These are phyloP conservation scores for Caenorhabditis auriculariae DNA, from an alignment of 2,888 invertebrate species.

Conservation along the genomic window DNA sequence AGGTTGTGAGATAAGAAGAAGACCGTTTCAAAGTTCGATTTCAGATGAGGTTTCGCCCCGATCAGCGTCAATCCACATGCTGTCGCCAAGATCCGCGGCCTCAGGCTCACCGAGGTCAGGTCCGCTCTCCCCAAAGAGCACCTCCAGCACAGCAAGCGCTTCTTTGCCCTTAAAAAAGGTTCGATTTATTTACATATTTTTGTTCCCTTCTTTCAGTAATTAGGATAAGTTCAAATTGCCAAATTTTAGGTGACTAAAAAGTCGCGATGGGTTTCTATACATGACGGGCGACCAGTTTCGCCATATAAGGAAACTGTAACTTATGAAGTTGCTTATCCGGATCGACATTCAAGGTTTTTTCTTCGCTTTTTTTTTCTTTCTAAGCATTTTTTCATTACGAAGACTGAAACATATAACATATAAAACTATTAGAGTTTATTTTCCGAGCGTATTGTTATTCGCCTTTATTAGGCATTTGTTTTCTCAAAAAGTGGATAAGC, in stretches of 20 bases:
- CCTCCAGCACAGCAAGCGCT: conserved; percentile 16
- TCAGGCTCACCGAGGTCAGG: conserved; percentile 30
- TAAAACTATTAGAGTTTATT: too few relatives aligned
- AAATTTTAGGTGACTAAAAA: conserved; percentile 50
- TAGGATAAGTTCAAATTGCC: not conserved
- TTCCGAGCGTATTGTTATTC: too few relatives aligned
- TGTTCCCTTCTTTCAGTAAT: not conserved
- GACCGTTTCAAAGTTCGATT: conserved; percentile 1
- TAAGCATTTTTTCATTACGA: too few relatives aligned
- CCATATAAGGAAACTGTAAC: conserved; percentile 58
- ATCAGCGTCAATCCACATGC: conserved; percentile 38
- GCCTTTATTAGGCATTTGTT: too few relatives aligned
- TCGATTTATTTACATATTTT: not conserved
- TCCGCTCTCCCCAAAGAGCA: conserved; percentile 27
- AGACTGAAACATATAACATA: too few relatives aligned
- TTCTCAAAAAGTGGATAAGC: too few relatives aligned
- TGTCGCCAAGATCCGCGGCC: conserved; percentile 29
- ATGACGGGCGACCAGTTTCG: conserved; percentile 59
- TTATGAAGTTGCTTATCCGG: conserved; percentile 47
- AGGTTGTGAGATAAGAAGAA: not conserved
- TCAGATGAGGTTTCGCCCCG: conserved; percentile 47
- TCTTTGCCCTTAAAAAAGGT: conserved; percentile 53
- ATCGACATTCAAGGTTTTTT: conserved; percentile 29
- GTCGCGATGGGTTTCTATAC: conserved; percentile 54
- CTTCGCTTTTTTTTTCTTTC: too few relatives aligned